Evolutionary conservation across 2,888 invertebrate genomes (phyloP), one percentile per base, ranked within the genome.

Genomic region (Acleris literana): DNA sequence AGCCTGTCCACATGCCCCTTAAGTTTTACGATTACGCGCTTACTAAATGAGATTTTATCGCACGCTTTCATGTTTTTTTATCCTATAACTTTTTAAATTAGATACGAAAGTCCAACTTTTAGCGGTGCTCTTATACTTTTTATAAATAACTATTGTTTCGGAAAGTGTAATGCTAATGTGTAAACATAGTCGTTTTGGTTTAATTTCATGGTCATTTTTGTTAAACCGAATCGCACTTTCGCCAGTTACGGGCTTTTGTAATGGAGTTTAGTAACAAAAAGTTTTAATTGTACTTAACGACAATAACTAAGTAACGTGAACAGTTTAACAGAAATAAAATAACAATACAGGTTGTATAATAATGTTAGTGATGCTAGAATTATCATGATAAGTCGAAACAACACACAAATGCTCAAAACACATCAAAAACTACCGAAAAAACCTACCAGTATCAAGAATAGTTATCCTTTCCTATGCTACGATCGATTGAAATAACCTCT

Each of bases 11-110:
- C 39, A 29, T 20, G 25, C 33, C 33, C 44, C 56, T 49, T 63
- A 64, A 70, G 60, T n/a, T 83, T 83, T 83, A 83, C 79, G 83
- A 83, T 55, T 55, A 43, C 43, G 55, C 70, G 39, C 68, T 72
- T 72, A 68, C 75, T 72, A 82, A 83, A 83, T 83, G 79, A 81
- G 82, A 80, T 82, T 81, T 81, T 76, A 78, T 79, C 73, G 72
- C 39, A 18, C 68, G 51, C 71, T 64, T 51, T 60, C 60, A 61
- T 55, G 29, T 39, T 49, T 61, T 52, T 56, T 51, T 43, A 43
- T 44, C 56, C 56, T 55, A 46, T 56, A 49, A 60, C 56, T 51
- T 51, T 43, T 60, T 25, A 60, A 59, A 54, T 64, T 64, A 59
- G 64, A 64, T 59, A 39, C 59, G 64, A 59, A 64, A 64, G 49